Conservation (phyloP, 2,113 vertebrate genomes). For the Serilophus lunatus region DNA sequence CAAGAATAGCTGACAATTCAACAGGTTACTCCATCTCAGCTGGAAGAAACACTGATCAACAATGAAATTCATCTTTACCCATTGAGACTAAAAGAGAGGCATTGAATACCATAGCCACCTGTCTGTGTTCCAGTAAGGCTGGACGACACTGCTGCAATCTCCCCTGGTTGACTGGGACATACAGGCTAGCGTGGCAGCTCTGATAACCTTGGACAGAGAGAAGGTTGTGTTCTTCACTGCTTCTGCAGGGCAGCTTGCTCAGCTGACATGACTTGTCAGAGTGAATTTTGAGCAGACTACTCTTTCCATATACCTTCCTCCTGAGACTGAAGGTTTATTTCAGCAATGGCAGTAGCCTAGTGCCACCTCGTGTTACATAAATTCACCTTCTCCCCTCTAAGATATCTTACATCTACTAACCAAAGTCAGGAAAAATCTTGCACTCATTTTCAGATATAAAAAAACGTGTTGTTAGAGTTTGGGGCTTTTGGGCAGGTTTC, state of each 20-base stretch:
- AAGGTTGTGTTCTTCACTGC: not conserved
- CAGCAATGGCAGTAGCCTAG: not conserved
- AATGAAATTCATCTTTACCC: not conserved
- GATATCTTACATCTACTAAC: not conserved
- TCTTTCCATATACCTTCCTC: not conserved
- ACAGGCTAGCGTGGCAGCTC: not conserved
- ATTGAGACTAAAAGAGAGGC: not conserved
- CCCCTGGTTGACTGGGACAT: not conserved
- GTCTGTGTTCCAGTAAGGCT: not conserved
- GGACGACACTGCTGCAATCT: not conserved
- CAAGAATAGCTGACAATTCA: not conserved
- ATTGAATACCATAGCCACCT: not conserved
- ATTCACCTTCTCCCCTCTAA: not conserved
- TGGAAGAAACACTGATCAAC: not conserved
- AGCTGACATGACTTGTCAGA: not conserved
- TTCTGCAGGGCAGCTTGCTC: not conserved
- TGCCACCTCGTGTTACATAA: fast-evolving
- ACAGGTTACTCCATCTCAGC: not conserved
- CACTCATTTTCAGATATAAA: not conserved
- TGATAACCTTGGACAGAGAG: not conserved
- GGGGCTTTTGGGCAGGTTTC: too few relatives aligned
- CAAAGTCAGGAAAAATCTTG: not conserved
- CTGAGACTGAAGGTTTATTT: not conserved
- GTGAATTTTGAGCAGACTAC: not conserved
- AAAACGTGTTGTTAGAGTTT: too few relatives aligned